Percentiles rank a stretch among this genome's conserved stretches.
Conservation (phyloP, 1,140 invertebrate species). For the Megalopta genalis region DNA sequence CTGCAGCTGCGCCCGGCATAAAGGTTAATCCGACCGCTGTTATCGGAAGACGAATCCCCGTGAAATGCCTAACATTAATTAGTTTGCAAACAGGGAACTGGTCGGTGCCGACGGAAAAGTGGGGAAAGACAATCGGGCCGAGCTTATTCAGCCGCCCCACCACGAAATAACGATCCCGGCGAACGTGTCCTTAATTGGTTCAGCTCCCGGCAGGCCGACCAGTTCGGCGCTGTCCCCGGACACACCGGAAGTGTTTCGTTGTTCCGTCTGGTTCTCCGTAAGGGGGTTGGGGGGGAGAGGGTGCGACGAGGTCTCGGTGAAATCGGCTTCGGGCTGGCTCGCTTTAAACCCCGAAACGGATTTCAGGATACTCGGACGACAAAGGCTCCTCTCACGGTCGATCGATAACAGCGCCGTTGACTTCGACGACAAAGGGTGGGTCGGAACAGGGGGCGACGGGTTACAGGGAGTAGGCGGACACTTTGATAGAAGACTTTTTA, state of each 20-base stretch:
- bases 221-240: background rate
- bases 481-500: constrained; percentile 53
- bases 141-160: background rate
- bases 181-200: constrained; percentile 13
- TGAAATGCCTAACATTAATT: constrained; percentile 1
- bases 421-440: constrained; percentile 22
- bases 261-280: background rate
- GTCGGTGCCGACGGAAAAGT: background rate
- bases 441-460: background rate
- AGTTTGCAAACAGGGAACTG: background rate
- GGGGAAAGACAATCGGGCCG: background rate
- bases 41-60: background rate
- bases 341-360: constrained; percentile 22
- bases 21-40: background rate
- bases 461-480: constrained; percentile 35
- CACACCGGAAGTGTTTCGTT: constrained; percentile 9
- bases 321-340: background rate
- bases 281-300: background rate
- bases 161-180: background rate
- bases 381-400: constrained; percentile 38
- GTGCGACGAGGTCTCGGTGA: no score
- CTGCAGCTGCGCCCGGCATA: no score
- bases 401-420: constrained; percentile 55
- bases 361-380: constrained; percentile 53
- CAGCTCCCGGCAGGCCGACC: background rate